Base-by-base conservation (phyloP, 2,113 vertebrate species). In the Pholis gunnellus region DNA sequence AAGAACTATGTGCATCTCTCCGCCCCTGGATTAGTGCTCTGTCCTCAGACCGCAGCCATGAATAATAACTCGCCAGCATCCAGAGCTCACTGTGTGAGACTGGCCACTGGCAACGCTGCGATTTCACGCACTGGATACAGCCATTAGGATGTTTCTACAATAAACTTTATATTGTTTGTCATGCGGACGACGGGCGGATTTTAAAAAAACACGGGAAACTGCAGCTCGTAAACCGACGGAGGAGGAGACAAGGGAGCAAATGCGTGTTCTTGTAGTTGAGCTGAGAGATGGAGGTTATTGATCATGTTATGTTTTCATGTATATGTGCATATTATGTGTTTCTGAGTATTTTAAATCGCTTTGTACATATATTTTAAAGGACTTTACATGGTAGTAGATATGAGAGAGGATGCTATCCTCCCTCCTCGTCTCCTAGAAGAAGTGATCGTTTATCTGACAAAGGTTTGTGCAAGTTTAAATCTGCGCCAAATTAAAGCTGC, bases 61-160 rank as follows among this genome's bases (percentile, higher is more conserved):
- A 83, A 86, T 84, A 85, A 93, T 75, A 87, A 87, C 83, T 48
- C 78, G 40, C 73, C 80, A 88, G 48, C 87, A 81, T 78, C 81
- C 83, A 86, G 34, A 34, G 75, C 88, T 54, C 87, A 38, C 82
- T 69, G 64, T 76, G 72, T 75, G 89, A 34, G 34, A 87, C 81
- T 91, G 88, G 87, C 91, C 86, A 81, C 67, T 88, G 90, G 91
- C 91, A 75, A 75, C 29, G 50, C 82, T 48, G 73, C 78, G 73
- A 91, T 91, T 94, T 92, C 91, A 89, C 79, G 89, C 90, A 92
- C 89, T 90, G 84, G 90, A 93, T 91, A 88, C 85, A 8, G n/a
- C 63, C 78, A 87, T 86, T 84, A 90, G 86, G 78, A 75, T 44
- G 34, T 82, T 84, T 86, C 85, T 78, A 81, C 75, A 81, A 71